These are phyloP conservation scores for Acanthoscelides obtectus DNA, from an alignment of 2,888 invertebrate genomes.

Conservation along the genomic window DNA sequence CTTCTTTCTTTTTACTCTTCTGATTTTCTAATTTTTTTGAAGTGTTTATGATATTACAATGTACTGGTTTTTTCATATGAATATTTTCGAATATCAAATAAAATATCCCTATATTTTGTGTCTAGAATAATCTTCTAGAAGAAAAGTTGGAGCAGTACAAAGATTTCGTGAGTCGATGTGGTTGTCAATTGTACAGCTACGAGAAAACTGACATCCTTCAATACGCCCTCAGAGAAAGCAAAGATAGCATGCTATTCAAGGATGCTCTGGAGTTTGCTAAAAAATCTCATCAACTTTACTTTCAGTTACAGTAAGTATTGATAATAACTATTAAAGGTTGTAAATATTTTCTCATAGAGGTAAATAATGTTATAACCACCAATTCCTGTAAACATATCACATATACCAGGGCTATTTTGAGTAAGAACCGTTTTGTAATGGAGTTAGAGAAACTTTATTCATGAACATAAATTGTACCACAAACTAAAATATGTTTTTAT, in stretches of 20 bases:
- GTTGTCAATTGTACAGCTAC: conserved; percentile 59
- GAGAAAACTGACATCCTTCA: conserved; percentile 64
- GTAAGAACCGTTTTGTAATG: no score
- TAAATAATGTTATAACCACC: no score
- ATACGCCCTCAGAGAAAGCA: conserved; percentile 62
- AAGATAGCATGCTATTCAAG: conserved; percentile 54
- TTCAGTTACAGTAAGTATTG: conserved; percentile 56
- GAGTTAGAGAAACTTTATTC: no score
- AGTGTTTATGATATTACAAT: no score
- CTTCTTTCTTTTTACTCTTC: no score
- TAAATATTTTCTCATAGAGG: background rate
- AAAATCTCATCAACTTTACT: conserved; percentile 53
- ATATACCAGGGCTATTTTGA: no score
- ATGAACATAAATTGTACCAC: no score
- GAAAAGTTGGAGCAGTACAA: conserved; percentile 53
- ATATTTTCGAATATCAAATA: background rate
- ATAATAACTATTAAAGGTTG: background rate
- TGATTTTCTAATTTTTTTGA: no score
- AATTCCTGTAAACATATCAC: no score
- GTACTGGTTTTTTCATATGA: no score
- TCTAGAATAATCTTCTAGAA: conserved; percentile 48
- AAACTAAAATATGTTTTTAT: background rate
- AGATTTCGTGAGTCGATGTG: conserved; percentile 58
- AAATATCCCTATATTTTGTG: conserved; percentile 17
- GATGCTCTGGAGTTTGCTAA: conserved; percentile 47